Percentiles rank a stretch among this genome's conserved stretches.
These are phyloP conservation scores for Drosophila merina DNA, from an alignment of 2,888 invertebrate species.

Conservation along the genomic window DNA sequence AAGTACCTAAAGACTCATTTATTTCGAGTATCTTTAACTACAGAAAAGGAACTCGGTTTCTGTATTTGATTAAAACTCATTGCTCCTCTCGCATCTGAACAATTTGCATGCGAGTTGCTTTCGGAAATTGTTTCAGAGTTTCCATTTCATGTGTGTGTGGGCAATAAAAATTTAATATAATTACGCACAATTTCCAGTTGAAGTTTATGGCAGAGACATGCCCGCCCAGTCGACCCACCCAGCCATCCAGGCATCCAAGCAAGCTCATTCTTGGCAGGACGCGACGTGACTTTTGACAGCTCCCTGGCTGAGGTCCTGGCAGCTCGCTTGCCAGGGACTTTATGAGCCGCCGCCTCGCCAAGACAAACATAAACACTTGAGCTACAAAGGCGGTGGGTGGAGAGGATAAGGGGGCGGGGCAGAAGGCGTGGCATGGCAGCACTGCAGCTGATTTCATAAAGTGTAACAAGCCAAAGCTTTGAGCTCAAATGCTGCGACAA, in stretches of 20 bases:
- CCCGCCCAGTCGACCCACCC: constrained; percentile 9
- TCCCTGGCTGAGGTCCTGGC: constrained; percentile 23
- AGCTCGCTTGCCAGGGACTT: constrained; percentile 60
- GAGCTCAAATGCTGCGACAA: constrained; percentile 71
- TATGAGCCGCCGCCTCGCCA: constrained; percentile 68
- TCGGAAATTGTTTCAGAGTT: constrained; percentile 60
- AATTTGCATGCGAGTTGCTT: constrained; percentile 39
- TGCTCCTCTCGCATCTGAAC: constrained; percentile 8
- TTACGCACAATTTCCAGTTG: constrained; percentile 76
- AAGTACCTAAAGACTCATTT: background rate
- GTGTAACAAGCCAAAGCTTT: constrained; percentile 76
- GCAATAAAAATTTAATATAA: constrained; percentile 78
- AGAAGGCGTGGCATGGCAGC: constrained; percentile 13
- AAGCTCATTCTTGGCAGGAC: constrained; percentile 31
- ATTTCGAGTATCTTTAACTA: background rate
- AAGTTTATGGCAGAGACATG: constrained; percentile 66
- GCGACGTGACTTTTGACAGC: constrained; percentile 47
- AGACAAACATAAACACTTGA: constrained; percentile 79
- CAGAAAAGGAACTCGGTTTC: too few relatives aligned
- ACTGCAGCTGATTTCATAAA: constrained; percentile 74
- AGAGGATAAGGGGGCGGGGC: background rate
- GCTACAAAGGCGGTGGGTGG: constrained; percentile 5
- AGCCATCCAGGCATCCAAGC: background rate
- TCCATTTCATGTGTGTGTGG: constrained; percentile 64
- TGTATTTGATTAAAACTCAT: constrained; percentile 42